Conservation (phyloP, 1,140 invertebrate genomes). For the Ctenoplectra terminalis region DNA sequence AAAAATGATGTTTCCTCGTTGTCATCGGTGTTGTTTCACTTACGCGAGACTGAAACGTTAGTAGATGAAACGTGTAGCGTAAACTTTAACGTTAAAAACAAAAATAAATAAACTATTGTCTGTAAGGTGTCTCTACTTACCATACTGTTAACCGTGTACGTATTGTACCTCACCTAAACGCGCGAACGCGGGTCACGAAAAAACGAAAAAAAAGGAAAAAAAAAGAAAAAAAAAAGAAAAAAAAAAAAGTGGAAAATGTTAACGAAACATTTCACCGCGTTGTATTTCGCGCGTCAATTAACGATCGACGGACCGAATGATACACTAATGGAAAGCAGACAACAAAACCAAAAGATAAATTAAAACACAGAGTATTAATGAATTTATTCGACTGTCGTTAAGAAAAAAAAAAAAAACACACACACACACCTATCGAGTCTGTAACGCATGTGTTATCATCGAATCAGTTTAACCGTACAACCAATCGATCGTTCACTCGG, state of each 20-base stretch:
- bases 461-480: slow-evolving; percentile 58
- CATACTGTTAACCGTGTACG: slow-evolving; percentile 53
- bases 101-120: slow-evolving; percentile 50
- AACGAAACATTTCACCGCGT: no score
- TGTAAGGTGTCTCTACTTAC: slow-evolving; percentile 64
- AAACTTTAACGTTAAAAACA: slow-evolving; percentile 43
- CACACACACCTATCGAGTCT: slow-evolving; percentile 38
- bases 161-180: slow-evolving; percentile 33
- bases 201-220: background rate
- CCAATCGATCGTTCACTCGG: slow-evolving; percentile 51
- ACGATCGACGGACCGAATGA: slow-evolving; percentile 64
- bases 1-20: slow-evolving; percentile 58
- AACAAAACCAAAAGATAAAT: slow-evolving; percentile 15
- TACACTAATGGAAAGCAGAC: slow-evolving; percentile 6
- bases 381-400: slow-evolving; percentile 38
- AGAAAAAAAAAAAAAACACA: slow-evolving; percentile 6
- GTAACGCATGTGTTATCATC: slow-evolving; percentile 53
- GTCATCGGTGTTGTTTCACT: slow-evolving; percentile 64
- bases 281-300: slow-evolving; percentile 52
- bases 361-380: slow-evolving; percentile 13
- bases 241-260: background rate
- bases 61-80: slow-evolving; percentile 53
- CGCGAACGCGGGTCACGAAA: slow-evolving; percentile 9
- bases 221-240: background rate
- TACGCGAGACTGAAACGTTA: slow-evolving; percentile 61